Percentiles rank a stretch among this genome's conserved stretches.
Conservation (phyloP, 2,888 invertebrate genomes). For the Idaea biselata region DNA sequence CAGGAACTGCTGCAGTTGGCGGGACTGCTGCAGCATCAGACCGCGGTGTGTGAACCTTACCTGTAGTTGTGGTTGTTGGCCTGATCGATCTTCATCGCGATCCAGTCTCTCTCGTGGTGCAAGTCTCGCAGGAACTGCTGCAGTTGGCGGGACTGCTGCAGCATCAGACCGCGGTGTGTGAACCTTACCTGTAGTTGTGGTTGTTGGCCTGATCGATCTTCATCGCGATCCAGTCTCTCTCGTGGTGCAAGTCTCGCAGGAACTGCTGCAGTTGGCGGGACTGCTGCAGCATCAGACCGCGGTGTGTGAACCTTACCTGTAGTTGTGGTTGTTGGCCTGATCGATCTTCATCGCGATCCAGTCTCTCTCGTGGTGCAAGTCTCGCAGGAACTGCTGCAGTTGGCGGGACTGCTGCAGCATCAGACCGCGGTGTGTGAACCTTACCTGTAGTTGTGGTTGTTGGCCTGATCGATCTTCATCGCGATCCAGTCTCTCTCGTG, state of each 20-base stretch:
- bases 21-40: too few relatives aligned
- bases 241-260: slow-evolving; percentile 90
- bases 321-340: slow-evolving; percentile 95
- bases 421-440: slow-evolving; percentile 84
- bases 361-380: slow-evolving; percentile 91
- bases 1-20: slow-evolving; percentile 93
- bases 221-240: slow-evolving; percentile 95
- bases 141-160: slow-evolving; percentile 92
- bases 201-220: slow-evolving; percentile 96
- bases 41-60: too few relatives aligned
- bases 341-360: slow-evolving; percentile 98
- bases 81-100: slow-evolving; percentile 95
- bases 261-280: slow-evolving; percentile 95
- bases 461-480: slow-evolving; percentile 95
- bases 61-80: slow-evolving; percentile 95
- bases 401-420: slow-evolving; percentile 92
- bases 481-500: slow-evolving; percentile 96
- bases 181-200: slow-evolving; percentile 89
- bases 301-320: slow-evolving; percentile 82
- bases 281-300: slow-evolving; percentile 89
- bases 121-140: slow-evolving; percentile 94
- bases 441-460: slow-evolving; percentile 92
- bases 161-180: too few relatives aligned
- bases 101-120: slow-evolving; percentile 94
- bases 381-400: slow-evolving; percentile 93